Evolutionary conservation across 2,113 vertebrate species (phyloP).

Genomic region (Turnix velox): DNA sequence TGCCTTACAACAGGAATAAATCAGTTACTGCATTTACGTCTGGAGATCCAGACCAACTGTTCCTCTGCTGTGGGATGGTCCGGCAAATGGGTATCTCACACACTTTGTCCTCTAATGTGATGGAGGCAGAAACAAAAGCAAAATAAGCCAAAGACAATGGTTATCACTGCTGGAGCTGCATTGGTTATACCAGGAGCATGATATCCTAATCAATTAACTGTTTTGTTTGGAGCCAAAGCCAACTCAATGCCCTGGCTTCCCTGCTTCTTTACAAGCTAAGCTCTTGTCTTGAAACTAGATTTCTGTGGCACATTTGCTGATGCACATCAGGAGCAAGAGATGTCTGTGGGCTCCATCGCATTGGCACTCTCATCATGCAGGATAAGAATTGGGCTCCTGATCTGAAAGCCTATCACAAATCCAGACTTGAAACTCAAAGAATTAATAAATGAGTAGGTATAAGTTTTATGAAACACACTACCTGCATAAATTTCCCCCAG

Average conservation of each 20-base stretch:
- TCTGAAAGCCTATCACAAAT: constrained; percentile 40
- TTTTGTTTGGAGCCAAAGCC: not conserved
- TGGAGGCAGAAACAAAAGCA: not conserved
- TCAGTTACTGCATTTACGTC: not conserved
- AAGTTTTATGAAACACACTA: constrained; percentile 20
- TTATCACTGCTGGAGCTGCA: not conserved
- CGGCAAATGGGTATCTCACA: not conserved
- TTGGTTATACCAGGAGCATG: not conserved
- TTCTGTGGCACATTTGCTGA: not conserved
- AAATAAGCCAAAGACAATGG: not conserved
- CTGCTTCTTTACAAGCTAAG: not conserved
- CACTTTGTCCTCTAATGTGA: not conserved
- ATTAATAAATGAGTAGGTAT: constrained; percentile 50
- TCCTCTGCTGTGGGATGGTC: not conserved
- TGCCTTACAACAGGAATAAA: not conserved
- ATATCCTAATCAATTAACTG: not conserved
- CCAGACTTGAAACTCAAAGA: constrained; percentile 28
- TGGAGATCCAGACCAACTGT: not conserved
- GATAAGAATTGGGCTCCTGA: not conserved
- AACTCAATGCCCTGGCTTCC: not conserved
- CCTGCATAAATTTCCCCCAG: constrained; percentile 23
- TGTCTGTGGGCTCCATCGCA: not conserved
- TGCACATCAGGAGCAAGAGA: not conserved
- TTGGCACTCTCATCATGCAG: accelerated
- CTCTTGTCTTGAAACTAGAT: not conserved